A percentile compares a stretch with the other conserved stretches of the same genome.
These are phyloP conservation scores for Campopleginae sp. DNA, from an alignment of 2,888 invertebrate genomes.

Conservation along the genomic window DNA sequence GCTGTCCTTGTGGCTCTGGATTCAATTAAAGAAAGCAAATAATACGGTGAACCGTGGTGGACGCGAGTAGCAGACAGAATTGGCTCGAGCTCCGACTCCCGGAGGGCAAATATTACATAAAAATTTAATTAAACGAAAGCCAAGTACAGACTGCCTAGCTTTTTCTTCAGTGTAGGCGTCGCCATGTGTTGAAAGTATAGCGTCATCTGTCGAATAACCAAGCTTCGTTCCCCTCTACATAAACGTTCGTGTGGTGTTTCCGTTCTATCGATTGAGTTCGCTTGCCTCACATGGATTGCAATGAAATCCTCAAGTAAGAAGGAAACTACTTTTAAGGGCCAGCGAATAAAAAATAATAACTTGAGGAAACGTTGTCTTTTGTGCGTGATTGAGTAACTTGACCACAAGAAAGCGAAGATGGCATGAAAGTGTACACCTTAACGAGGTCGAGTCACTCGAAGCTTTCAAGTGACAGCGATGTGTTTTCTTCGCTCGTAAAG, in stretches of 20 bases:
- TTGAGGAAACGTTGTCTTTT: not conserved
- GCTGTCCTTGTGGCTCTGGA: conserved; percentile 57
- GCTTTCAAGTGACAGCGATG: not conserved
- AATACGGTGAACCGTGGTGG: conserved; percentile 71
- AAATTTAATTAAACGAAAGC: conserved; percentile 74
- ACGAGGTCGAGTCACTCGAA: conserved; percentile 40
- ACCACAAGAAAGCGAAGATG: conserved; percentile 14
- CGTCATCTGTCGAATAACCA: conserved; percentile 34
- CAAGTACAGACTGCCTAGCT: conserved; percentile 62
- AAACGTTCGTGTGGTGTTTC: conserved; percentile 20
- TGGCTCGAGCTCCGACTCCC: conserved; percentile 70
- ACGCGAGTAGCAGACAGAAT: conserved; percentile 69
- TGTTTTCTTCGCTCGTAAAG: conserved; percentile 12
- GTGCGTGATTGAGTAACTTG: not conserved
- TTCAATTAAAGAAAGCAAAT: conserved; percentile 77
- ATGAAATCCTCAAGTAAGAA: not conserved
- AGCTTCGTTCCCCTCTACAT: not conserved
- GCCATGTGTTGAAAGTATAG: conserved; percentile 30
- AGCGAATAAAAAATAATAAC: not conserved
- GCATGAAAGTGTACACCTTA: conserved; percentile 9
- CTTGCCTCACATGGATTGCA: not conserved
- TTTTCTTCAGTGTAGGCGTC: conserved; percentile 46
- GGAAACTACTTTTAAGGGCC: not conserved
- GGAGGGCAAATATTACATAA: conserved; percentile 72
- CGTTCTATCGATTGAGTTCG: conserved; percentile 56